phyloP scores from a whole-genome alignment of 2,797 vertebrate genomes.

The Paedocypris micromegethes region DNA sequence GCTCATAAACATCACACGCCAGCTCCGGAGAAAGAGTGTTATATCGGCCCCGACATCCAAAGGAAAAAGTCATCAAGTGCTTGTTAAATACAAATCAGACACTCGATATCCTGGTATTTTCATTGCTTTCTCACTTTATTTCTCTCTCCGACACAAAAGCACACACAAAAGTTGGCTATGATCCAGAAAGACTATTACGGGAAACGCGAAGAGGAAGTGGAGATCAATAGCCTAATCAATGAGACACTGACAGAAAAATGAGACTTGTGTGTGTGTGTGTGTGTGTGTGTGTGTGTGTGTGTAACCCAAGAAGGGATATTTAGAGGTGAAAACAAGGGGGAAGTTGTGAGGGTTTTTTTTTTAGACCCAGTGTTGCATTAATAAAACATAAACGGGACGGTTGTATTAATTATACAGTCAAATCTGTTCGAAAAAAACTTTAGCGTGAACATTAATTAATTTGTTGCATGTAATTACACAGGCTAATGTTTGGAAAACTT shows the following conservation, averaged over 20 bases:
- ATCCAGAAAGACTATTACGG: constrained; percentile 34
- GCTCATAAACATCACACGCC: constrained; percentile 42
- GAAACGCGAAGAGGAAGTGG: constrained; percentile 44
- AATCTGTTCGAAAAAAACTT: not conserved
- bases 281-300: constrained; percentile 19
- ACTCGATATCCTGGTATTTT: constrained; percentile 35
- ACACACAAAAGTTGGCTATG: constrained; percentile 12
- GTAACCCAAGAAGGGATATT: constrained; percentile 28
- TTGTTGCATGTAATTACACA: too few species aligned
- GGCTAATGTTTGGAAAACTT: too few species aligned
- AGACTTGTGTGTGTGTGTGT: constrained; percentile 11
- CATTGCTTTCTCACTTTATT: constrained; percentile 1
- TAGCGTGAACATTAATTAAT: not conserved
- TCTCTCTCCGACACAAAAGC: constrained; percentile 14
- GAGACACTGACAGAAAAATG: constrained; percentile 35
- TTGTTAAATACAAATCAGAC: constrained; percentile 46
- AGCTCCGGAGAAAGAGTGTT: not conserved
- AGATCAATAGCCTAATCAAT: constrained; percentile 49
- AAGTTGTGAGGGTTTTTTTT: constrained; percentile 23
- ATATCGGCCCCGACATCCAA: constrained; percentile 23
- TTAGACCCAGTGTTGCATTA: constrained; percentile 1
- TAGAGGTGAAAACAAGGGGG: constrained; percentile 34
- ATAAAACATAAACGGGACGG: constrained; percentile 22
- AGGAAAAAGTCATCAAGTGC: constrained; percentile 33
- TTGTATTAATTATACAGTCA: constrained; percentile 4